Evolutionary conservation across 2,113 vertebrate genomes (phyloP).

Genomic region (Anthoscopus minutus): DNA sequence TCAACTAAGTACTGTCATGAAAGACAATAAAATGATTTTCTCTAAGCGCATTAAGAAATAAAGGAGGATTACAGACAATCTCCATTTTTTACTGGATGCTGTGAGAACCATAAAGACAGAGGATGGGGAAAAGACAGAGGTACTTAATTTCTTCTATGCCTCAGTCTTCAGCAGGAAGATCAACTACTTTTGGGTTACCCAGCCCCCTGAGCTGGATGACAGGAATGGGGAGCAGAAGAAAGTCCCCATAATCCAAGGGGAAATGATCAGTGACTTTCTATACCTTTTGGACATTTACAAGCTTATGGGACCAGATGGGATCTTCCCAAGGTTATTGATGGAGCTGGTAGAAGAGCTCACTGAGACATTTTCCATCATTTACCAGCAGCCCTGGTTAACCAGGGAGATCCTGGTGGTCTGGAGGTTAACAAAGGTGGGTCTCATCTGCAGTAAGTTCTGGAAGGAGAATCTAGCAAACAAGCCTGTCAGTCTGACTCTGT

Average conservation of each 20-base stretch:
- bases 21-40: background rate
- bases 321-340: background rate
- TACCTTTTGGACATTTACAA: background rate
- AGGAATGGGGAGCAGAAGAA: background rate
- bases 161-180: background rate
- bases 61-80: background rate
- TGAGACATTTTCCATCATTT: fast-evolving
- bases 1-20: background rate
- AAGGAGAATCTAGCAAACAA: background rate
- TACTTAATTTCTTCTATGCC: background rate
- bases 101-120: background rate
- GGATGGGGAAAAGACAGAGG: background rate
- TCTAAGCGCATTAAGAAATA: background rate
- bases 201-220: background rate
- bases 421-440: background rate
- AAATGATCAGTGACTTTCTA: background rate
- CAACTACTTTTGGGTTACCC: fast-evolving
- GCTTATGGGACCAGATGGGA: fast-evolving
- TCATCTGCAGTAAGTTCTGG: background rate
- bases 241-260: background rate
- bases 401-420: background rate
- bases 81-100: background rate
- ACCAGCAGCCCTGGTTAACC: background rate
- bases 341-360: background rate
- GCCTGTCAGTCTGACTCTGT: background rate